Conservation (phyloP, 1,140 invertebrate genomes). For the Sycobia sp. region DNA sequence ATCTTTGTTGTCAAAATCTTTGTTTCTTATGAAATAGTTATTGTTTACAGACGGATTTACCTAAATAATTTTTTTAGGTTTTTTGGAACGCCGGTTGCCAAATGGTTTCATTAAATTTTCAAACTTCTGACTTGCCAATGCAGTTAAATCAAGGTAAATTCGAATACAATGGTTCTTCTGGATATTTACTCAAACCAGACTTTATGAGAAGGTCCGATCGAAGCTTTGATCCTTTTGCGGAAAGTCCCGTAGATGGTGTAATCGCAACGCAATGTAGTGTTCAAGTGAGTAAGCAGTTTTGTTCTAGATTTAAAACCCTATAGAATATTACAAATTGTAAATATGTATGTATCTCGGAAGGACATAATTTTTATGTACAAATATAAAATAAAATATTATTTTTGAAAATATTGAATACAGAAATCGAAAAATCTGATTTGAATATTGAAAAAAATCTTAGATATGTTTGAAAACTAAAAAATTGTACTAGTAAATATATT, state of each 20-base stretch:
- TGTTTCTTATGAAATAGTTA: neutral
- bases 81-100: slow-evolving; percentile 93
- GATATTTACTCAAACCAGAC: slow-evolving; percentile 97
- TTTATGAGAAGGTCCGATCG: slow-evolving; percentile 97
- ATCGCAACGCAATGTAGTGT: slow-evolving; percentile 98
- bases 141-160: slow-evolving; percentile 99
- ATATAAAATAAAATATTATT: too few species aligned
- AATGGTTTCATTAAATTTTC: slow-evolving; percentile 99
- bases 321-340: too few species aligned
- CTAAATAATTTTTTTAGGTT: slow-evolving; percentile 62
- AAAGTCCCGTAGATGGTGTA: slow-evolving; percentile 98
- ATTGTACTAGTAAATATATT: too few species aligned
- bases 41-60: too few species aligned
- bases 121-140: slow-evolving; percentile 99
- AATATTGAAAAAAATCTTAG: too few species aligned
- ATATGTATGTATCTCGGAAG: too few species aligned
- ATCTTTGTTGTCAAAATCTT: slow-evolving; percentile 36
- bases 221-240: slow-evolving; percentile 98
- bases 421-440: neutral
- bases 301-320: too few species aligned
- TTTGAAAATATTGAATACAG: neutral
- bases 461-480: too few species aligned
- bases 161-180: slow-evolving; percentile 96
- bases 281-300: slow-evolving; percentile 72
- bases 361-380: too few species aligned